Evolutionary conservation across 2,113 vertebrate genomes (phyloP), one percentile per base, ranked within the genome.

Genomic region (Burhinus oedicnemus): DNA sequence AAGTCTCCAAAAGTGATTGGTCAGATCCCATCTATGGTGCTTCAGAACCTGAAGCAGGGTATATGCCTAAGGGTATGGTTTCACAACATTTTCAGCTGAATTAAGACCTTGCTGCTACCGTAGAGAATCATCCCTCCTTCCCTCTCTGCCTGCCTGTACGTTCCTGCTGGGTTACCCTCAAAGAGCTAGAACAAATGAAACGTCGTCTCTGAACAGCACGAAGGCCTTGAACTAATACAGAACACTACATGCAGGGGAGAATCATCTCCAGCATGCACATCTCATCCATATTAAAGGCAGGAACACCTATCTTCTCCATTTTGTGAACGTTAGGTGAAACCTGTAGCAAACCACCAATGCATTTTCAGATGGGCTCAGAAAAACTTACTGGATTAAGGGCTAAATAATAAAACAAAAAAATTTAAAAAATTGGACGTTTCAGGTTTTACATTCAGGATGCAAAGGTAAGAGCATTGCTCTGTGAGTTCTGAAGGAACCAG

Each of bases 241-340:
- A 51, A 51, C 22, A 51, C 22, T 22, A 51, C 49, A 51, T 25
- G 49, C 40, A 68, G 8, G 11, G 38, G 30, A 75, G 21, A 68
- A 25, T 14, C 2, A 47, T 4, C 57, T 16, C 57, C 49, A 44
- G 9, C 0, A 0, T 21, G 16, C 2, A 27, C 27, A 19, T 26
- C 76, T 69, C 64, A 69, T 13, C 45, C 60, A 15, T 8, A 20
- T 7, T 32, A 55, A 58, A 42, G 62, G 36, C 2, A 21, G 32
- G 29, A 55, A 80, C 21, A 75, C 6, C 12, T 3, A 9, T 4
- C 20, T 58, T n/a, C 44, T 52, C 52, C 5, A 2, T 34, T 86
- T 66, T n/a, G 58, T 6, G 14, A 51, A 90, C 20, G 10, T 68
- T n/a, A 60, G 16, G 54, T 36, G 36, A 89, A 84, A 75, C 22